phyloP scores from a whole-genome alignment of 2,113 vertebrate species.

The Pomatorhinus ruficollis region DNA sequence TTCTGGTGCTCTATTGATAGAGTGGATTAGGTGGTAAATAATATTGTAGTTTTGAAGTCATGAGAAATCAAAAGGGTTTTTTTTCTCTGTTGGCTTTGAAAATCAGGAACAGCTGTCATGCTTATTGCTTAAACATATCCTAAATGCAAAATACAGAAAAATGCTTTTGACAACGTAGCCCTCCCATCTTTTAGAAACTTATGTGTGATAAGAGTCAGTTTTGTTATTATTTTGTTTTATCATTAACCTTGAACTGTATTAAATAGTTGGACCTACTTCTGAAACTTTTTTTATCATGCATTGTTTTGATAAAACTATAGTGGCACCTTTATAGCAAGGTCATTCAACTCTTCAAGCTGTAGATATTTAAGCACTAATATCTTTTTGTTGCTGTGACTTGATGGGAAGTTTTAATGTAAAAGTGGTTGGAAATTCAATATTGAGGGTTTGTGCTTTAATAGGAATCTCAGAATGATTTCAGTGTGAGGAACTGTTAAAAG shows the following conservation, averaged over 20 bases:
- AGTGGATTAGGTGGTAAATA: background rate
- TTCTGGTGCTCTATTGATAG: background rate
- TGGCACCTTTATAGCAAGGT: background rate
- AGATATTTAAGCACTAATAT: background rate
- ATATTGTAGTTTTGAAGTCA: background rate
- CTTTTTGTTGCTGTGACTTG: background rate
- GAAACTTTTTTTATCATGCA: background rate
- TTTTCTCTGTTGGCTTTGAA: background rate
- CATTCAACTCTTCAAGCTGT: background rate
- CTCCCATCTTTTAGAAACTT: background rate
- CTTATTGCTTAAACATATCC: background rate
- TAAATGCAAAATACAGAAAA: background rate
- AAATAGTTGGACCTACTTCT: conserved; percentile 18
- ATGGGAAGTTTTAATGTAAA: background rate
- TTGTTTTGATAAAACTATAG: background rate
- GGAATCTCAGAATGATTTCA: background rate
- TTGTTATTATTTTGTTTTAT: conserved; percentile 1
- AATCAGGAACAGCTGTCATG: background rate
- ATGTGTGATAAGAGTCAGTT: background rate
- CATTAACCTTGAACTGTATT: conserved; percentile 26
- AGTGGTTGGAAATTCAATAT: background rate
- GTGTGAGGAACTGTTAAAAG: background rate
- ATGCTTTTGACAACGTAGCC: background rate
- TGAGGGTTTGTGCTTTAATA: background rate
- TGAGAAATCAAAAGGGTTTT: background rate